Evolutionary conservation across 1,140 invertebrate species (phyloP).

Genomic region (Trachymyrmex cornetzi): DNA sequence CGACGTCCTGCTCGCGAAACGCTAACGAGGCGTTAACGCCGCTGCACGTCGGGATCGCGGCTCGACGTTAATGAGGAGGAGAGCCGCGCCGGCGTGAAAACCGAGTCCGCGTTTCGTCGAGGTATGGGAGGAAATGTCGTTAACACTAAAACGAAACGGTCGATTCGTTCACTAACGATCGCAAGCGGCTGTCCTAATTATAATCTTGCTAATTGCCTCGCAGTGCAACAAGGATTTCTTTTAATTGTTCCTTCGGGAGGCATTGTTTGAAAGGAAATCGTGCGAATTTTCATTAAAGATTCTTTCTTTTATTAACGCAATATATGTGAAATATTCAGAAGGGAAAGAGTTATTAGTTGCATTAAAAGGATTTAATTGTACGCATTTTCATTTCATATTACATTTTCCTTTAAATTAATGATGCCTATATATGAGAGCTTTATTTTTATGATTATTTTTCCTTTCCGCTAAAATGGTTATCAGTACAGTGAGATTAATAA

Average conservation of each 20-base stretch:
- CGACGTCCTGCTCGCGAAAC: conserved; percentile 75
- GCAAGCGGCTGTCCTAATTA: conserved; percentile 38
- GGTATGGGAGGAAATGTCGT: neutral
- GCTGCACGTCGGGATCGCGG: conserved; percentile 68
- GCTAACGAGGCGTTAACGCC: conserved; percentile 83
- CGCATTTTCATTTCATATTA: neutral
- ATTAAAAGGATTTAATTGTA: neutral
- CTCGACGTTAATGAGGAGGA: conserved; percentile 78
- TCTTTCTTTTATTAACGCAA: neutral
- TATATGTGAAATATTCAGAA: neutral
- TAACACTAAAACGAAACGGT: conserved; percentile 17
- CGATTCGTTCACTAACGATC: conserved; percentile 24
- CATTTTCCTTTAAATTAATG: conserved; percentile 5
- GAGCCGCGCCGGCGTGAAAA: conserved; percentile 38
- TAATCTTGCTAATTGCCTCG: conserved; percentile 19
- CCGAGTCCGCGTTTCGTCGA: conserved; percentile 21
- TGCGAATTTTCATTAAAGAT: neutral
- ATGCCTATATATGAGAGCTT: neutral
- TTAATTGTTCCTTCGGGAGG: neutral
- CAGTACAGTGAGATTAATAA: neutral
- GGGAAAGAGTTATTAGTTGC: neutral
- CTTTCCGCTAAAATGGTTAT: neutral
- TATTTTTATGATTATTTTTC: neutral
- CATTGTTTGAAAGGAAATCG: conserved; percentile 20
- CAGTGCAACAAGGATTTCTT: conserved; percentile 9